Percentiles rank a stretch among this genome's conserved stretches.
Conservation (phyloP, 23 tunicate genomes). For the Aplidium turbinatum region DNA sequence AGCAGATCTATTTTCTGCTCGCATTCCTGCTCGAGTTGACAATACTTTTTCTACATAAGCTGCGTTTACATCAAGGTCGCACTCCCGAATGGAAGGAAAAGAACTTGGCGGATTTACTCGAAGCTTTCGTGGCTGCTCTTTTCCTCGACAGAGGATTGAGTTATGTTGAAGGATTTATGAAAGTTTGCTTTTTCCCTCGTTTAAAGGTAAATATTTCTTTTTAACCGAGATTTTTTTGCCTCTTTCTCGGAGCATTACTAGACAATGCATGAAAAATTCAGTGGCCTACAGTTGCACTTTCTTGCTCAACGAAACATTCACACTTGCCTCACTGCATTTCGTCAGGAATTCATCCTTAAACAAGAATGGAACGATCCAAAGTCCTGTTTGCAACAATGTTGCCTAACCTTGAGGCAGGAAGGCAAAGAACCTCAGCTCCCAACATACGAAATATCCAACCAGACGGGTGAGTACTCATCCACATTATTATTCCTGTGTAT, state of each 20-base stretch:
- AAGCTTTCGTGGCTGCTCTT: conserved; percentile 91
- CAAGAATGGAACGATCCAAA: conserved; percentile 99
- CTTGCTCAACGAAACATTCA: too few species aligned
- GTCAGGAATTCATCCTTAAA: conserved; percentile 79
- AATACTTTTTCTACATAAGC: neutral
- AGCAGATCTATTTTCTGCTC: too few species aligned
- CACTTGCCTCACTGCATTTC: neutral
- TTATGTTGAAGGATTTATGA: conserved; percentile 86
- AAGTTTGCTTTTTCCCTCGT: conserved; percentile 86
- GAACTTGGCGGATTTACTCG: conserved; percentile 90
- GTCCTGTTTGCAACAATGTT: conserved; percentile 96
- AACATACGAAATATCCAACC: conserved; percentile 49
- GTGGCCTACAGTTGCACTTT: too few species aligned
- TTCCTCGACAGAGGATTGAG: conserved; percentile 81
- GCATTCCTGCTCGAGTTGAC: too few species aligned
- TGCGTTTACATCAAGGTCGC: conserved; percentile 14
- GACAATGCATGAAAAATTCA: too few species aligned
- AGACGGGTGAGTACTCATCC: conserved; percentile 54
- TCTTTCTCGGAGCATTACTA: neutral
- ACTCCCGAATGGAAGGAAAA: conserved; percentile 89
- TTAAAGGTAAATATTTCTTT: conserved; percentile 51
- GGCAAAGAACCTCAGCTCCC: conserved; percentile 94
- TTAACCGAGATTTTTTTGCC: neutral
- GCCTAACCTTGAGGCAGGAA: conserved; percentile 92
- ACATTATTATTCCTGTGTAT: too few species aligned